Evolutionary conservation across 2,888 invertebrate species (phyloP).

Genomic region (Brenthis ino): DNA sequence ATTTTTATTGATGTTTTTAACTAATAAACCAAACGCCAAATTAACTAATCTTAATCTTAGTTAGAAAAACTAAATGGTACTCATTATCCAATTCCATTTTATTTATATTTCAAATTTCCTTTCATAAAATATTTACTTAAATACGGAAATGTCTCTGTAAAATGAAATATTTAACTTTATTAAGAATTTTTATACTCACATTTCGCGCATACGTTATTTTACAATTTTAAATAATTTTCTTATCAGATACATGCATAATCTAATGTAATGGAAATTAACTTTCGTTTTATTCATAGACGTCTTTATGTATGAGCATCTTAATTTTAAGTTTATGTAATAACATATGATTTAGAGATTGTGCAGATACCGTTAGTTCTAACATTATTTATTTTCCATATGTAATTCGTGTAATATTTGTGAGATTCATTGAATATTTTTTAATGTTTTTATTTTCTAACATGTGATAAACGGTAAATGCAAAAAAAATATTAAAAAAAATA

Average conservation of each 20-base stretch:
- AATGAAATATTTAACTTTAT: background rate
- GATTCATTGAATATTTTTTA: no score
- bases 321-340: constrained; percentile 34
- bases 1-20: no score
- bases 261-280: constrained; percentile 35
- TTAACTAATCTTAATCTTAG: no score
- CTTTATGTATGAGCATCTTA: constrained; percentile 25
- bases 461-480: no score
- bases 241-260: constrained; percentile 33
- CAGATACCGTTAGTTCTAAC: constrained; percentile 8
- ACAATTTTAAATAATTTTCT: constrained; percentile 19
- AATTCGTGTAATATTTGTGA: constrained; percentile 3
- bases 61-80: no score
- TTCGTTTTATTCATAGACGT: constrained; percentile 35
- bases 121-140: background rate
- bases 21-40: no score
- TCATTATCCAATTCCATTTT: no score
- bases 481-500: no score
- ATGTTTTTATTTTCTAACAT: no score
- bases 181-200: background rate
- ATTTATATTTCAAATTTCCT: no score
- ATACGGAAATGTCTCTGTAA: background rate
- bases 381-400: background rate
- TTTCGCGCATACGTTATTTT: background rate
- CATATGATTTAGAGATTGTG: constrained; percentile 28